These are phyloP conservation scores for Melolontha melolontha DNA, from an alignment of 2,888 invertebrate species.

Conservation along the genomic window DNA sequence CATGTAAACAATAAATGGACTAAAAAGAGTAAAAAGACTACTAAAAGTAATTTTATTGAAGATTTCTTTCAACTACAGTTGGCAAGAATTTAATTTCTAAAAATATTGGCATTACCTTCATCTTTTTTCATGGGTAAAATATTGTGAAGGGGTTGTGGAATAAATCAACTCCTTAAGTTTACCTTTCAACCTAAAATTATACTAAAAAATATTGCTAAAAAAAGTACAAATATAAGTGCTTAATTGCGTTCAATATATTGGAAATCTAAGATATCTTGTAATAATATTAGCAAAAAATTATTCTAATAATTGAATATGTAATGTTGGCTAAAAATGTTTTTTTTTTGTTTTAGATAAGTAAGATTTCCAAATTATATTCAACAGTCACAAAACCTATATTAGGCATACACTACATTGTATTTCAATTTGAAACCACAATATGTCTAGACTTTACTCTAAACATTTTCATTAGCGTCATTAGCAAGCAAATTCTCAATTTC, in stretches of 20 bases:
- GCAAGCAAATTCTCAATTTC: conserved; percentile 26
- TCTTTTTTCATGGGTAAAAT: conserved; percentile 5
- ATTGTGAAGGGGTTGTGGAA: neutral
- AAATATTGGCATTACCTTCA: conserved; percentile 21
- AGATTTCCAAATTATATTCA: conserved; percentile 1
- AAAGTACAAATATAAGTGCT: conserved; percentile 38
- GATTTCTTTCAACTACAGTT: conserved; percentile 16
- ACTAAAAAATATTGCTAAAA: conserved; percentile 19
- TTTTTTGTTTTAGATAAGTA: neutral
- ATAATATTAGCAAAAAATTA: too few relatives aligned
- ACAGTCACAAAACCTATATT: conserved; percentile 35
- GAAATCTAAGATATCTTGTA: neutral
- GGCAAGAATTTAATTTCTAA: conserved; percentile 34
- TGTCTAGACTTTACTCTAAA: conserved; percentile 50
- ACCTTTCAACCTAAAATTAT: conserved; percentile 8
- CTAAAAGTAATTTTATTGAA: neutral
- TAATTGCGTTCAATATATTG: neutral
- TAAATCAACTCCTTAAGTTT: conserved; percentile 6
- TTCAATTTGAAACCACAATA: conserved; percentile 53
- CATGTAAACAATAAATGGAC: neutral
- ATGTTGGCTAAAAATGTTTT: neutral
- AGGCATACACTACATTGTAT: conserved; percentile 45
- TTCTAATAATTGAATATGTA: too few relatives aligned
- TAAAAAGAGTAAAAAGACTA: neutral
- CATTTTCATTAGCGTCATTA: conserved; percentile 40